Evolutionary conservation across 2,888 invertebrate species (phyloP), one percentile per base, ranked within the genome.

Genomic region (Plebejus anna): DNA sequence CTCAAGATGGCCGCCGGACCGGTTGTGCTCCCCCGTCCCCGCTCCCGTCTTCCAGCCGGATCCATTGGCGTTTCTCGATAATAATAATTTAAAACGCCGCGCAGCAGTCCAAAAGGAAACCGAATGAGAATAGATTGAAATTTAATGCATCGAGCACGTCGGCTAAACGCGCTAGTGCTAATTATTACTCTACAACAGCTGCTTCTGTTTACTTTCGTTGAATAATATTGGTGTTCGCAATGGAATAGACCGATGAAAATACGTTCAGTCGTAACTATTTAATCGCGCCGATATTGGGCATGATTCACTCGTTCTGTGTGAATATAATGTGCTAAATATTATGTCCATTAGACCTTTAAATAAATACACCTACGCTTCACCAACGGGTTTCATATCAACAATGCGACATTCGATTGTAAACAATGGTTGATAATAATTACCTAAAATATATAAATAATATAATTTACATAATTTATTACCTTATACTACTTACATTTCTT

Each of bases 1-100:
- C 93, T 92, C 92, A 94, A 94, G 92, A 93, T 94, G 94, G 94
- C 94, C 90, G 93, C 91, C 90, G 87, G 84, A 88, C 90, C 90
- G 91, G 89, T 89, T 87, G 87, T 84, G 84, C 86, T 86, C 88
- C 88, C 87, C 87, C 83, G 86, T 86, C 88, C 87, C 87, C 87
- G 83, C 86, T 86, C 88, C 87, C 84, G 87, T 86, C 87, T 88
- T 88, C 87, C 89, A 89, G 89, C 90, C 91, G 90, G 90, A 90
- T 92, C 88, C 88, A 87, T 88, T 88, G 87, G 87, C 86, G 88
- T 85, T 84, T 84, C 86, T 87, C 81, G 84, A 91, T 92, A 91
- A 91, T 91, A 91, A 90, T 90, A 91, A 91, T 90, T 88, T 89
- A 86, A 87, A 90, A 89, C 91, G 90, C 91, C 91, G 85, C 90